Conservation (phyloP, 2,797 vertebrate genomes). For the Bovichtus diacanthus region DNA sequence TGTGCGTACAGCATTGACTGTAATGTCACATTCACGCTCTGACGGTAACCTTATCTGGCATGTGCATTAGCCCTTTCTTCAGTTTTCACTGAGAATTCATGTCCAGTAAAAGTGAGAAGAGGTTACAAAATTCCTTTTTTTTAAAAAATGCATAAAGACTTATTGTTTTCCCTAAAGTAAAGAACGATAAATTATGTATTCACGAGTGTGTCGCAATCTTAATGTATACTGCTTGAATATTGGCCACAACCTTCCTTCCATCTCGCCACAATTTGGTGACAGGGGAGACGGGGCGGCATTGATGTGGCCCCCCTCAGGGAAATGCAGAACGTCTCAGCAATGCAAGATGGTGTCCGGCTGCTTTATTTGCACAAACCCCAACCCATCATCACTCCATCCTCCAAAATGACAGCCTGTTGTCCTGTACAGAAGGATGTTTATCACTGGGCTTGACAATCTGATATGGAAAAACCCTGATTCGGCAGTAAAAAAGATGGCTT, state of each 20-base stretch:
- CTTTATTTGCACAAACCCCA: constrained; percentile 25
- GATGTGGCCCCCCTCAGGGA: constrained; percentile 50
- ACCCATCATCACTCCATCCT: constrained; percentile 22
- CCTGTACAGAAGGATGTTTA: background rate
- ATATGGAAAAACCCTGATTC: background rate
- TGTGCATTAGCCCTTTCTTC: constrained; percentile 69
- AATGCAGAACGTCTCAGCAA: constrained; percentile 58
- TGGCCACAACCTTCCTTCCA: constrained; percentile 42
- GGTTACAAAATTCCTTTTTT: constrained; percentile 38
- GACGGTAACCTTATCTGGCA: constrained; percentile 69
- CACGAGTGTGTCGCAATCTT: constrained; percentile 28
- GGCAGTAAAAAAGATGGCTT: background rate
- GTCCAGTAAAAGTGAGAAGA: constrained; percentile 35
- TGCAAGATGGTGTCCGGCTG: constrained; percentile 44
- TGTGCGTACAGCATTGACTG: constrained; percentile 43
- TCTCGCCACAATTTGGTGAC: constrained; percentile 53
- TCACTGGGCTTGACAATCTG: background rate
- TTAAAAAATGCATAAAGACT: constrained; percentile 15
- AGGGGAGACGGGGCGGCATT: constrained; percentile 57
- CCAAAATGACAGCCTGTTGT: constrained; percentile 20
- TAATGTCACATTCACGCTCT: constrained; percentile 67
- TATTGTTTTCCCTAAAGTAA: constrained; percentile 14
- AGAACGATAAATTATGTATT: constrained; percentile 51
- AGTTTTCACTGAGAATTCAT: constrained; percentile 56
- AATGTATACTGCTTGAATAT: constrained; percentile 68